These are phyloP conservation scores for Laticauda colubrina DNA, from an alignment of 2,113 vertebrate species.

Conservation along the genomic window DNA sequence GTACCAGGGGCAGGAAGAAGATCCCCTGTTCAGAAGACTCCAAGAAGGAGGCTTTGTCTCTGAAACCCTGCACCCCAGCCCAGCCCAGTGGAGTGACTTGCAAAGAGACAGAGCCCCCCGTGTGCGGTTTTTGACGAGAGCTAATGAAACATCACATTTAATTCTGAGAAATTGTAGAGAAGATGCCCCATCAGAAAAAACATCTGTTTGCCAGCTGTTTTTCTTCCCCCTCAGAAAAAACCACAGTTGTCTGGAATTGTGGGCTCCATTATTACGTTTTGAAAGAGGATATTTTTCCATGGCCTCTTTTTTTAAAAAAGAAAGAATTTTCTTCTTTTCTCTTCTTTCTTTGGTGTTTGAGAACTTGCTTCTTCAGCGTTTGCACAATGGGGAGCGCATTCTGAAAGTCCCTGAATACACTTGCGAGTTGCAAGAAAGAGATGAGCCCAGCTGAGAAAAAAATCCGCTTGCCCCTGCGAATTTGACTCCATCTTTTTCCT, in stretches of 20 bases:
- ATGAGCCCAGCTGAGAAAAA: not conserved
- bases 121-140: not conserved
- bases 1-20: not conserved
- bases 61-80: not conserved
- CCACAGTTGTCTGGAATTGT: not conserved
- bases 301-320: too few relatives aligned
- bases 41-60: not conserved
- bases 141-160: not conserved
- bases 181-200: not conserved
- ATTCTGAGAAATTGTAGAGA: not conserved
- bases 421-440: not conserved
- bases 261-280: not conserved
- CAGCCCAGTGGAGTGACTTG: too few relatives aligned
- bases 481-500: not conserved
- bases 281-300: not conserved
- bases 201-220: not conserved
- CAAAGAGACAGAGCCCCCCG: rapidly evolving
- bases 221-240: not conserved
- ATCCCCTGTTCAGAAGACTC: not conserved
- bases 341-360: not conserved
- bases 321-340: not conserved
- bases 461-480: not conserved
- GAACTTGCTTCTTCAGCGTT: not conserved
- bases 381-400: too few relatives aligned
- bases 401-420: not conserved